Percentiles rank a stretch among this genome's conserved stretches.
Conservation (phyloP, 2,888 invertebrate species). For the Exephanes ischioxanthus region DNA sequence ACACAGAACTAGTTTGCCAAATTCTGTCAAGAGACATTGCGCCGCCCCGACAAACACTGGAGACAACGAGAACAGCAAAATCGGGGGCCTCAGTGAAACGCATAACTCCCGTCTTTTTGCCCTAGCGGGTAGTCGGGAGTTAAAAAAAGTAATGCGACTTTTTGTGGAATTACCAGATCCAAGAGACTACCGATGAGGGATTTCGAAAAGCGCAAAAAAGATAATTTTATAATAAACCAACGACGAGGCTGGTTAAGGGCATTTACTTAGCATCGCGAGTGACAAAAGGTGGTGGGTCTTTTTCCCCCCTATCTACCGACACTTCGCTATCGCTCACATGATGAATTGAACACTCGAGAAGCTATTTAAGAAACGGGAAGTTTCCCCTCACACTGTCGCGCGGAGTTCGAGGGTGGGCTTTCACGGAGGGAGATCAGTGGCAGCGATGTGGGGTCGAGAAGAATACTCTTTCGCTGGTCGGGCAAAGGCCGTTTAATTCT, state of each 20-base stretch:
- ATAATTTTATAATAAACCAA: background rate
- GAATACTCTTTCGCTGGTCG: conserved; percentile 53
- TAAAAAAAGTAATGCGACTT: too few species aligned
- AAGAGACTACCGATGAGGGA: too few species aligned
- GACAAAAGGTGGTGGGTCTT: background rate
- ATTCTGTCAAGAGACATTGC: too few species aligned
- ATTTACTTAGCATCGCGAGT: background rate
- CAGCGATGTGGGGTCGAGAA: conserved; percentile 36
- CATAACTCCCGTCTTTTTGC: too few species aligned
- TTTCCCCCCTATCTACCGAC: conserved; percentile 16
- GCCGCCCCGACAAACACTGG: too few species aligned
- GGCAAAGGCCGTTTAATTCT: conserved; percentile 50
- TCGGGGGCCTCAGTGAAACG: too few species aligned
- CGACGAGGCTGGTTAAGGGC: background rate
- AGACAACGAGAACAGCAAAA: too few species aligned
- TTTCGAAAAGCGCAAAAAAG: too few species aligned
- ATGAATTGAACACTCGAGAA: conserved; percentile 55
- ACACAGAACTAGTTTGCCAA: too few species aligned
- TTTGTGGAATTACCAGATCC: too few species aligned
- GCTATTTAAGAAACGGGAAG: conserved; percentile 44
- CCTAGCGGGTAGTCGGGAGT: too few species aligned
- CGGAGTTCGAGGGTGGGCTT: background rate
- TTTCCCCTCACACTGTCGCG: conserved; percentile 2
- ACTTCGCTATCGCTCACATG: conserved; percentile 49
- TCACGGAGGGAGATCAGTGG: conserved; percentile 21